phyloP scores from a whole-genome alignment of 2,888 invertebrate genomes.

The Harpalus rubripes region DNA sequence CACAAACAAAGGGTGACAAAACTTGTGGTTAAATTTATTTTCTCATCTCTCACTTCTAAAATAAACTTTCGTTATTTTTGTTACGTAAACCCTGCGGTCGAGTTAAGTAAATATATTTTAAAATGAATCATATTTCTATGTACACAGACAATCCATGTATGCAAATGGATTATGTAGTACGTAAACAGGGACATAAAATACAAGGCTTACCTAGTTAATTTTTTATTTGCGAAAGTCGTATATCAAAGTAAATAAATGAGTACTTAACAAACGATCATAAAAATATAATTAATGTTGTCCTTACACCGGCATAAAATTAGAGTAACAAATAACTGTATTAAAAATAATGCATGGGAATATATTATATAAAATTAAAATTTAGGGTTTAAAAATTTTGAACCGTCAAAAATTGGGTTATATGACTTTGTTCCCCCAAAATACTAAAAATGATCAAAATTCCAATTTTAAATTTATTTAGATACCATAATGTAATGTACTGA shows the following conservation, averaged over 20 bases:
- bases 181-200: neutral
- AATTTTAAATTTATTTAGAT: no score
- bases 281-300: neutral
- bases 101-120: neutral
- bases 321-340: no score
- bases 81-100: neutral
- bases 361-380: no score
- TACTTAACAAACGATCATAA: neutral
- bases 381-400: no score
- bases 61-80: neutral
- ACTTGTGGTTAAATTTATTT: neutral
- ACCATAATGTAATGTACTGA: no score
- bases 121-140: slow-evolving; percentile 2
- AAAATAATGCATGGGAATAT: no score
- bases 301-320: no score
- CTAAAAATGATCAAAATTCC: no score
- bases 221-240: neutral
- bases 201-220: neutral
- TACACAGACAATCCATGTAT: neutral
- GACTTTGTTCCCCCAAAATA: no score
- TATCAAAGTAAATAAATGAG: neutral
- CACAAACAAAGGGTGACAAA: neutral
- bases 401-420: no score
- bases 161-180: neutral
- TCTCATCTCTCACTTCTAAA: neutral